phyloP scores from a whole-genome alignment of 1,140 invertebrate species.

The Latrodectus geometricus region DNA sequence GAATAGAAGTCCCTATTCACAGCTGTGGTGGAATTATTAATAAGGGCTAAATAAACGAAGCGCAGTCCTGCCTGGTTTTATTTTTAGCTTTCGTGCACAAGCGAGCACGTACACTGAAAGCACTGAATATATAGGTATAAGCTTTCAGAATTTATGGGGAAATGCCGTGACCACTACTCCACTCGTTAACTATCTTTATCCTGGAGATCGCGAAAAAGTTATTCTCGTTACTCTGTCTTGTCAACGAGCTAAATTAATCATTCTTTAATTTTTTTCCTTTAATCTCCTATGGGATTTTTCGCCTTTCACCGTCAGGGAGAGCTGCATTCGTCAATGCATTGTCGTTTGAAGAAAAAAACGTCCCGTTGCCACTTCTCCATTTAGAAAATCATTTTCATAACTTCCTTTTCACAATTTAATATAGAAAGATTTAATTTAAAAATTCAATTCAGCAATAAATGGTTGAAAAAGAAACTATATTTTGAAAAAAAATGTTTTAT shows the following conservation, averaged over 20 bases:
- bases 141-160: not conserved
- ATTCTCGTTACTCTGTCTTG: not conserved
- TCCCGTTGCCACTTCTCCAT: no score
- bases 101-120: not conserved
- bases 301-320: not conserved
- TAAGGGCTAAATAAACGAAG: no score
- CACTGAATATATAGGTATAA: not conserved
- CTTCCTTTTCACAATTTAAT: no score
- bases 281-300: not conserved
- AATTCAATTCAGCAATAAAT: no score
- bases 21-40: no score
- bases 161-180: not conserved
- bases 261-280: not conserved
- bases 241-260: not conserved
- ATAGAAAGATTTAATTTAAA: no score
- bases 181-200: not conserved
- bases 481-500: no score
- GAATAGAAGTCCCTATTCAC: no score
- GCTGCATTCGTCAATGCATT: not conserved
- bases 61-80: no score
- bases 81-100: no score
- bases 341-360: not conserved
- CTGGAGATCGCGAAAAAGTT: not conserved
- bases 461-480: no score
- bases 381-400: no score